phyloP scores from a whole-genome alignment of 2,797 vertebrate species.

The Lagodon rhomboides region DNA sequence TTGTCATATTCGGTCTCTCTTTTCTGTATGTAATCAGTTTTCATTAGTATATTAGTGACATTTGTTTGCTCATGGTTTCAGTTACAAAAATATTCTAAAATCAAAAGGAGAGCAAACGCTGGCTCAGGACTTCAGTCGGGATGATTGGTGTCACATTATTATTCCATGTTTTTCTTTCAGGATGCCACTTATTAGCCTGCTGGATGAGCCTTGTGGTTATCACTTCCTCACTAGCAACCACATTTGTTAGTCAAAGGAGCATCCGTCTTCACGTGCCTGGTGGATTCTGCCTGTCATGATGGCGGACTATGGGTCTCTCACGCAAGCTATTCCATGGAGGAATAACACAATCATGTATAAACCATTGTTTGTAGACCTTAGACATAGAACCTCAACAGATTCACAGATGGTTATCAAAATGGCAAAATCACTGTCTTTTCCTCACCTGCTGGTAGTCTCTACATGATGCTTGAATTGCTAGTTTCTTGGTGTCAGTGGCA shows the following conservation, averaged over 20 bases:
- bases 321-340: background rate
- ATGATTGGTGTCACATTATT: conserved; percentile 1
- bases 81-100: background rate
- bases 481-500: background rate
- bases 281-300: background rate
- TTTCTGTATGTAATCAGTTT: background rate
- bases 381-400: conserved; percentile 2
- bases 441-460: background rate
- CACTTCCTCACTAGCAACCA: background rate
- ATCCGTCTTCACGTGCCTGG: conserved; percentile 24
- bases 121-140: background rate
- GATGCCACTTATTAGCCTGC: conserved; percentile 14
- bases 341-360: conserved; percentile 13
- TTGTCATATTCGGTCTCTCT: background rate
- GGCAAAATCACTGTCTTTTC: background rate
- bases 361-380: conserved; percentile 1
- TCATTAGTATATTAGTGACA: background rate
- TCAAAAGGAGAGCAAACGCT: background rate
- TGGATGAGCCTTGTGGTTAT: conserved; percentile 22
- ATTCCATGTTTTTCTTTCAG: background rate
- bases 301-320: conserved; percentile 25
- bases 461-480: background rate
- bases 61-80: background rate
- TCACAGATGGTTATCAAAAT: background rate
- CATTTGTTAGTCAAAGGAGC: conserved; percentile 73